These are phyloP conservation scores for Drosophila anomalata DNA, from an alignment of 2,888 invertebrate genomes.

Conservation along the genomic window DNA sequence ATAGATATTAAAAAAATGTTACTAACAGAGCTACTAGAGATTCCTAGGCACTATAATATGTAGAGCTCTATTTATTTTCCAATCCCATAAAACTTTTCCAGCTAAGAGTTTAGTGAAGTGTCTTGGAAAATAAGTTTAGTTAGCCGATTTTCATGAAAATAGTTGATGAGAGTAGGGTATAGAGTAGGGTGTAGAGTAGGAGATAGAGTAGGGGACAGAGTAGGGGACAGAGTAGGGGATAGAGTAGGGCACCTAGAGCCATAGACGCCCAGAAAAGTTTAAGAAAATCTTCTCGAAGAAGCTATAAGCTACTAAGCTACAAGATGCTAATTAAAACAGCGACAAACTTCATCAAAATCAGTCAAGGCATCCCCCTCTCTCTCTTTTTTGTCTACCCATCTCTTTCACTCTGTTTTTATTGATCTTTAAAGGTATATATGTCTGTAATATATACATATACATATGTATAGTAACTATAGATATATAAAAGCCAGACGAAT, in stretches of 20 bases:
- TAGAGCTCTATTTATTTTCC: neutral
- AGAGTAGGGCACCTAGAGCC: neutral
- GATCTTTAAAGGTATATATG: neutral
- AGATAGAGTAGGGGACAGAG: neutral
- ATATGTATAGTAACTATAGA: neutral
- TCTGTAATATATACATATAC: neutral
- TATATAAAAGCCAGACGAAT: constrained; percentile 29
- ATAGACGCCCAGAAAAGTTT: neutral
- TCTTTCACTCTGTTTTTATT: neutral
- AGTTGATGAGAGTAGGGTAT: too few relatives aligned
- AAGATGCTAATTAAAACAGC: constrained; percentile 43
- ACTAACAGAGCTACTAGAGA: too few relatives aligned
- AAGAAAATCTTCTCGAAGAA: neutral
- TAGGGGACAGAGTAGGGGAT: neutral
- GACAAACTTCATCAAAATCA: constrained; percentile 40
- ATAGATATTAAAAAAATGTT: too few relatives aligned
- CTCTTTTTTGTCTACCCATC: too few relatives aligned
- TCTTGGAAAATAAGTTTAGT: constrained; percentile 27
- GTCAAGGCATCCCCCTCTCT: constrained; percentile 4
- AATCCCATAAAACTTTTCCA: neutral
- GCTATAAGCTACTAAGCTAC: neutral
- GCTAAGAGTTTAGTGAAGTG: constrained; percentile 19
- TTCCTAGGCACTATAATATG: neutral
- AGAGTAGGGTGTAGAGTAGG: neutral
- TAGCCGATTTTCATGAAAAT: constrained; percentile 9